Base-by-base conservation (phyloP, 2,797 vertebrate species). In the Artibeus lituratus region DNA sequence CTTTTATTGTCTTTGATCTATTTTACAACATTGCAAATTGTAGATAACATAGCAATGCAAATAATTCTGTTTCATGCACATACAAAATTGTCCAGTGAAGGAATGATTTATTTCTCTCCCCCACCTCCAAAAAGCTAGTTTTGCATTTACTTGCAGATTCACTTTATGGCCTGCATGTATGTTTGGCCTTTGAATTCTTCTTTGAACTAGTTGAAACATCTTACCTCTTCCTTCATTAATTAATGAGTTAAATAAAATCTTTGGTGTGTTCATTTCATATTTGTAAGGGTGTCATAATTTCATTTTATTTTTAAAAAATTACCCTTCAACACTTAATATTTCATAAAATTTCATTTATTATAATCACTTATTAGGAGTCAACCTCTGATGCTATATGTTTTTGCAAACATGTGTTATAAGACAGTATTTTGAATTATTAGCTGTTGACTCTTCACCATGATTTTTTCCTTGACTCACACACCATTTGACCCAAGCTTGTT, bases 171-270 rank as follows among this genome's bases (percentile, higher is more conserved):
- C 62, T 69, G 29, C 42, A 10, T 90, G 37, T 86, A 70, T 35
- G 19, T 57, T 7, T 87, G 22, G 24, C 35, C 81, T 93, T 88
- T 78, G 81, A 77, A 87, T 90, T 95, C 51, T 88, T 29, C 62
- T 89, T 93, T 16, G 3, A 85, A 53, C 15, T 81, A 24, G 7
- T 22, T 65, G 44, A 88, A 88, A 74, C 22, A 42, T 91, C 35
- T 88, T 72, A 67, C 49, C 78, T 69, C 76, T 81, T 44, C 4
- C 26, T 62, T 93, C 62, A 83, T 87, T 73, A 90, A 53, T 55
- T 53, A 82, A 94, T 62, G 76, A 87, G 51, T 72, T 72, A 72
- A 86, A 84, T 73, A 37, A 96, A 95, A 84, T 93, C 44, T 87
- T 78, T 29, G 77, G 51, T 10, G 5, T 53, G 8, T 77, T 78